Evolutionary conservation across 2,797 vertebrate genomes (phyloP), one percentile per base, ranked within the genome.

Genomic region (Orientallactaga sibirica): DNA sequence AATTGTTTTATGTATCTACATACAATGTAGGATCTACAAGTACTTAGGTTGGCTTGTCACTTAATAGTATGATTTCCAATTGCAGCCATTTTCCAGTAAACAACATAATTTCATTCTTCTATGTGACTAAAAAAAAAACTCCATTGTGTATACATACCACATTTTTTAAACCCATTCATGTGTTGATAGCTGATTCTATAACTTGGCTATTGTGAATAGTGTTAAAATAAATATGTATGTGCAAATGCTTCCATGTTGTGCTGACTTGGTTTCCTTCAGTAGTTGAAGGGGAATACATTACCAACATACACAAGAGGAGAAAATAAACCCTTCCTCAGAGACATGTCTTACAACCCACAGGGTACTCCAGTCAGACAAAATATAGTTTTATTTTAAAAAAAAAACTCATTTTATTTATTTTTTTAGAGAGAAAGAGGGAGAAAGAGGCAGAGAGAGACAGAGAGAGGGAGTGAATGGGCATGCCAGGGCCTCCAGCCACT

Each of bases 381-480:
- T 48, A 55, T 70, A 71, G 48, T 55, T 33, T 71, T 62, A 37
- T 37, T 58, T 16, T 58, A 16, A 16, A 48, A 48, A 48, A 48
- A 48, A 8, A 48, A 8, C 1, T 48, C 7, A 48, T 48, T 48
- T 48, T 48, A 48, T 48, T 8, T 48, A 7, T 48, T 48, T 48
- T 48, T 8, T 9, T 5, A 0, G 8, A n/a, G 5, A 0, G 27
- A 1, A 5, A 24, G 3, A 3, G 15, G 22, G 1, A 64, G 3
- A 6, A 15, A 5, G 37, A 14, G 19, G 37, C 41, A 18, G 3
- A 48, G 8, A 29, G 18, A 16, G n/a, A 15, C 7, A 33, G n/a
- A 18, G 16, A 22, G 33, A 16, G 43, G 43, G 7, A 67, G 22
- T 4, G 48, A 48, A 48, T 48, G 48, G 48, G 48, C 48, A 48